Evolutionary conservation across 2,113 vertebrate genomes (phyloP).

Genomic region (Manacus vitellinus): DNA sequence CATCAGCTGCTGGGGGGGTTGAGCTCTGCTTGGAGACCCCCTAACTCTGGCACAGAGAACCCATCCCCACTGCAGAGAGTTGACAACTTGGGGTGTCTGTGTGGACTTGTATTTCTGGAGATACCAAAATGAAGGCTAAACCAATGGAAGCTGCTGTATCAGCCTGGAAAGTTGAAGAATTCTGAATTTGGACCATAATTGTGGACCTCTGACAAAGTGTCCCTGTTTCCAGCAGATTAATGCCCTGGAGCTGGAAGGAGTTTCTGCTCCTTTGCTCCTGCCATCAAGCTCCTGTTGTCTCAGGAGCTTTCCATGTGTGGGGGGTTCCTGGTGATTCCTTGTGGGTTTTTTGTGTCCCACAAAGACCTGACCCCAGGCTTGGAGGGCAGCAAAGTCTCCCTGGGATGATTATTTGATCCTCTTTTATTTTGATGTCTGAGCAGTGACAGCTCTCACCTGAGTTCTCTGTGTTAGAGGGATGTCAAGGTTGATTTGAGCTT

Average conservation of each 20-base stretch:
- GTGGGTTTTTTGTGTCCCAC: not conserved
- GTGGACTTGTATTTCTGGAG: not conserved
- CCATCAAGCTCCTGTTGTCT: too few species aligned
- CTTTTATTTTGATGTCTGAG: not conserved
- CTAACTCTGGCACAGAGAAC: not conserved
- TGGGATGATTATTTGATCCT: rapidly evolving
- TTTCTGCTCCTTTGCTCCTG: not conserved
- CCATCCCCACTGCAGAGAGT: too few species aligned
- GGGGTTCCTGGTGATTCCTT: not conserved
- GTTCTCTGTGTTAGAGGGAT: not conserved
- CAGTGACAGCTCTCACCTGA: not conserved
- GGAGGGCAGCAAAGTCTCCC: not conserved
- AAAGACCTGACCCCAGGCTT: not conserved
- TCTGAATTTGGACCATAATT: not conserved
- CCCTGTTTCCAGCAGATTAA: not conserved
- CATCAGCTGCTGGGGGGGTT: not conserved
- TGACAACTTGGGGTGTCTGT: not conserved
- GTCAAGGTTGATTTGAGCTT: not conserved
- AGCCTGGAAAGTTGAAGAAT: not conserved
- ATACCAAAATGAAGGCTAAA: not conserved
- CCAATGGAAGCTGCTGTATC: not conserved
- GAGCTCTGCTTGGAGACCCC: not conserved
- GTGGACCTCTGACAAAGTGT: not conserved
- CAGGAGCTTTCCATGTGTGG: rapidly evolving
- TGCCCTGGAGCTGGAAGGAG: not conserved